phyloP scores from a whole-genome alignment of 1,140 invertebrate genomes.

The Macrobrachium nipponense region DNA sequence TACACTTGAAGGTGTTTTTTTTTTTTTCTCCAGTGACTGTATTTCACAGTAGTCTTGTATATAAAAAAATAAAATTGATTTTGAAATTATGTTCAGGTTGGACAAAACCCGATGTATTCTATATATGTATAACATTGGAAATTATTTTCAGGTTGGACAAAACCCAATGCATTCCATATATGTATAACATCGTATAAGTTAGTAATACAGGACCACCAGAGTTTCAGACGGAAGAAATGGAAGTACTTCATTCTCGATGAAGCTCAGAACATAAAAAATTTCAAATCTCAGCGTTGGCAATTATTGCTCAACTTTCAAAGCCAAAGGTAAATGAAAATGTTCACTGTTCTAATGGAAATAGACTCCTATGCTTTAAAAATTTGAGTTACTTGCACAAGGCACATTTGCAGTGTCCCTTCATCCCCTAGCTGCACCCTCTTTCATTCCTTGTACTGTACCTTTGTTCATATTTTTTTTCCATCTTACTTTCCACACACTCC shows the following conservation, averaged over 20 bases:
- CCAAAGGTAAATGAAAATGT: constrained; percentile 76
- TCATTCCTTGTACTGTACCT: no score
- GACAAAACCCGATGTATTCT: constrained; percentile 99
- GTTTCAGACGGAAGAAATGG: constrained; percentile 98
- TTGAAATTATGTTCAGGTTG: constrained; percentile 76
- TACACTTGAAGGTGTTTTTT: no score
- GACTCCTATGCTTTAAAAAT: no score
- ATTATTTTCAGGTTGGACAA: constrained; percentile 87
- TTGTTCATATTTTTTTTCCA: no score
- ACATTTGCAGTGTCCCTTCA: no score
- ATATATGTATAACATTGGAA: constrained; percentile 89
- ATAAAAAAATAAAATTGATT: not conserved
- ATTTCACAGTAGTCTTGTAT: not conserved
- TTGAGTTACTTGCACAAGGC: not conserved
- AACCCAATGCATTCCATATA: constrained; percentile 98
- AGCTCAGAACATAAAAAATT: constrained; percentile 99
- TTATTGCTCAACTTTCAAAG: constrained; percentile 96
- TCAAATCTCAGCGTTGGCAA: constrained; percentile 99
- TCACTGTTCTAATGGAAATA: no score
- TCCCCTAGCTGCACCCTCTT: no score
- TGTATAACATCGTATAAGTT: constrained; percentile 99
- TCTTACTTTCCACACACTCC: no score
- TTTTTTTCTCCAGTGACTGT: no score
- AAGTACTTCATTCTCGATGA: constrained; percentile 99
- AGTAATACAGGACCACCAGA: constrained; percentile 98